Base-by-base conservation (phyloP, 1,140 invertebrate species). In the Andrena cerasifolii region DNA sequence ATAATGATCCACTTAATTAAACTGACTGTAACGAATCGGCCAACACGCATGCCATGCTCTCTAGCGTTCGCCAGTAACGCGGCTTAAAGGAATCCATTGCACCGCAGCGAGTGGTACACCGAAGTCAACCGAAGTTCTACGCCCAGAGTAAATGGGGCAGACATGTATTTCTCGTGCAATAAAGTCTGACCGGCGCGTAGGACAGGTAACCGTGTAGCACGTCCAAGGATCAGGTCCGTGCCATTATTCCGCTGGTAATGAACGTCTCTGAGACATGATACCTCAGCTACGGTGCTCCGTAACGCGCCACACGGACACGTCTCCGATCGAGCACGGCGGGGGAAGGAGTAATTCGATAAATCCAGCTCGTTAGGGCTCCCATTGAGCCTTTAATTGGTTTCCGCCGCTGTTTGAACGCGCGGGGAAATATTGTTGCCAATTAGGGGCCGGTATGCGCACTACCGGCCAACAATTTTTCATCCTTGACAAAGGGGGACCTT, bases 401-500 rank as follows among this genome's bases (percentile, higher is more conserved):
- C 51, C 3, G 36, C 36, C 26, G n/a, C 58, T 0, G 56, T 31
- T 36, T 59, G 18, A 36, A 28, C 16, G 21, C 26, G 24, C 24
- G 49, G 62, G n/a, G 56, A 70, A 61, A 61, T 70, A 71, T 70
- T 26, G n/a, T 31, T 8, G n/a, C 26, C 45, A 68, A 77, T 77
- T 71, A 71, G 56, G 66, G n/a, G 36, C 16, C 33, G 47, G 74
- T 53, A 53, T 21, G 45, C 33, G 59, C 36, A 77, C 45, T 21
- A 31, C 10, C 51, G 24, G 18, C n/a, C 26, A 54, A 8, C 49
- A n/a, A 80, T 79, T 86, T 87, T 87, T 78, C 78, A 83, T 84
- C 83, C 82, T 84, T 84, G 82, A 77, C 71, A 77, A 79, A 79
- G 43, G 72, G 56, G 80, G 76, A 86, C 83, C 86, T 88, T 88